Base-by-base conservation (phyloP, 2,113 vertebrate species). In the Chiloscyllium plagiosum region DNA sequence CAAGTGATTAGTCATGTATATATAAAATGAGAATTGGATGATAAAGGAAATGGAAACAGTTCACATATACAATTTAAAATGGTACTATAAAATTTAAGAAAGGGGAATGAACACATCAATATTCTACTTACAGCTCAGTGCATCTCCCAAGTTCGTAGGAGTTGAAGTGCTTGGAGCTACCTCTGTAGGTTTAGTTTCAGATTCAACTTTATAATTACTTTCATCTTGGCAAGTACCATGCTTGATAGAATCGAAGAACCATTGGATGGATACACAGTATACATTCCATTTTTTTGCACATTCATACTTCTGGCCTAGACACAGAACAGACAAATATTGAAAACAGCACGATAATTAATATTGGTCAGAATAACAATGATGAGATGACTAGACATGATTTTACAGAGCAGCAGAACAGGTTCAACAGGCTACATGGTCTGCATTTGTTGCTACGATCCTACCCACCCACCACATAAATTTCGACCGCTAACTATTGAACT, bases 281-380 rank as follows among this genome's bases (percentile, higher is more conserved):
- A 99, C 98, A 15, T 99, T 99, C 99, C 99, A 99, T 96, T 98
- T 99, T 96, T 96, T 98, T 17, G 99, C 99, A 97, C 99, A 99
- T 97, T 99, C 99, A 24, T 99, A 99, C 97, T 99, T 99, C 97
- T 99, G 99, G 97, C 99, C 99, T 99, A 96, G 72, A 96, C 95
- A 86, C 20, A 68, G 19, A 93, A 61, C 52, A 90, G 24, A 61
- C 33, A 61, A 50, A 6, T 20, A 83, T 47, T 61, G 66, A 65
- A 93, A 8, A 6, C 89, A 93, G 22, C 37, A n/a, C 61, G 66
- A 68, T 92, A 61, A 5, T 20, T 92, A 61, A 65, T 68, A 93
- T 8, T 50, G 8, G 47, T 15, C 61, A 19, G 15, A 96, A 87
- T 83, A 85, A 83, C n/a, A 95, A 95, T 33, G 13, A 61, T 61